Base-by-base conservation (phyloP, 2,888 invertebrate species). In the Callinectes sapidus region DNA sequence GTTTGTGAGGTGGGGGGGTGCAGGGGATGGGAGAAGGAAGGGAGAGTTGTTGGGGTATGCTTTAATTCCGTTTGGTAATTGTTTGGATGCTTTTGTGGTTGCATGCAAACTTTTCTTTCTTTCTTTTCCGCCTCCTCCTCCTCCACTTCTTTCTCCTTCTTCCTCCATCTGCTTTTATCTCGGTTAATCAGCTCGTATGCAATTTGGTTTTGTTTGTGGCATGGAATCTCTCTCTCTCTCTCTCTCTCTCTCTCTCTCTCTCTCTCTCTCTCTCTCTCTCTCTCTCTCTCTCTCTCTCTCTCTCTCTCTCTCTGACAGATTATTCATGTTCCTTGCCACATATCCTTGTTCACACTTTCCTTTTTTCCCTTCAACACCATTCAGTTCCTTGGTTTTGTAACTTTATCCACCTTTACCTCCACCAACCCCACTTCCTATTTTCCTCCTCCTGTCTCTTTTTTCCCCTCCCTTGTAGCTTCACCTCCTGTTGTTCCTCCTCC, bases 211-310 rank as follows among this genome's bases (percentile, higher is more conserved):
- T 61, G 61, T 61, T 61, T 61, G 61, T 61, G 61, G 61, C 61
- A 61, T 61, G 18, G 61, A 18, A 23, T 87, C 42, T 87, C 55
- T 3, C 55, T 87, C 48, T 54, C 54, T 18, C 28, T 87, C 42
- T 42, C 28, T 54, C 42, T 87, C 42, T 42, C 42, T 42, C 86
- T 86, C 86, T 48, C 35, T 55, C 87, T 87, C 87, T 55, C 55
- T 87, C 87, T 48, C 32, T 81, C 81, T 81, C 81, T 81, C 35
- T 81, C 35, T 81, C 32, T 81, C 81, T 55, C 28, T 55, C 87
- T 87, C 23, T 87, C 55, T 55, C 28, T 42, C 87, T 55, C 28
- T 55, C 42, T 87, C 42, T 55, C 39, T 87, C 35, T 39, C 48
- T 32, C 28, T 23, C 87, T 42, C 18, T 32, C 39, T 87, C 87